A percentile compares a stretch with the other conserved stretches of the same genome.
Conservation (phyloP, 2,797 vertebrate genomes). For the Prionace glauca region DNA sequence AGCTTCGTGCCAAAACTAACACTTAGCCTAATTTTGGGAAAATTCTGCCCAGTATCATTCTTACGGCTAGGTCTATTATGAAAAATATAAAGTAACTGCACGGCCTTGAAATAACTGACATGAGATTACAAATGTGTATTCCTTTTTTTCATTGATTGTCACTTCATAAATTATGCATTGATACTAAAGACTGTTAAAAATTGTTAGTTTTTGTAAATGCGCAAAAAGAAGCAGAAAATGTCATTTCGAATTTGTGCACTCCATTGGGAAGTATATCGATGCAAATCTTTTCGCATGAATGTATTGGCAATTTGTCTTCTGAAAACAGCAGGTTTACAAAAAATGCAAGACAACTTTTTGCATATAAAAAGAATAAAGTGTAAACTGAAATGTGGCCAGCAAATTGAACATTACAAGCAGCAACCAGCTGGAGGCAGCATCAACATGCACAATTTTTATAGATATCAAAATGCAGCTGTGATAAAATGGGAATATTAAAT, state of each 20-base stretch:
- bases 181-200: background rate
- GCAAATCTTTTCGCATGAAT: background rate
- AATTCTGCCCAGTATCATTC: background rate
- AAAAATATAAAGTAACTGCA: background rate
- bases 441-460: background rate
- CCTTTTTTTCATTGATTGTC: background rate
- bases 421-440: constrained; percentile 16
- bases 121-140: background rate
- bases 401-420: background rate
- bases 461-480: background rate
- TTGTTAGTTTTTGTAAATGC: background rate
- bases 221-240: background rate
- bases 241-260: background rate
- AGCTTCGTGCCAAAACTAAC: too few species aligned
- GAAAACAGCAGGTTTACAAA: background rate
- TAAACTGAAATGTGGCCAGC: background rate
- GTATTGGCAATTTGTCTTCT: background rate
- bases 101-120: background rate
- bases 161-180: background rate
- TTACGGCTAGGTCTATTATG: background rate
- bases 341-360: background rate
- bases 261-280: background rate
- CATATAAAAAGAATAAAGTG: too few species aligned
- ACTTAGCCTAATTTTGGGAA: too few species aligned
- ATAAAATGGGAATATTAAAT: background rate